Percentiles rank a stretch among this genome's conserved stretches.
These are phyloP conservation scores for Gymnoscopelus microlampas DNA, from an alignment of 2,797 vertebrate species.

Conservation along the genomic window DNA sequence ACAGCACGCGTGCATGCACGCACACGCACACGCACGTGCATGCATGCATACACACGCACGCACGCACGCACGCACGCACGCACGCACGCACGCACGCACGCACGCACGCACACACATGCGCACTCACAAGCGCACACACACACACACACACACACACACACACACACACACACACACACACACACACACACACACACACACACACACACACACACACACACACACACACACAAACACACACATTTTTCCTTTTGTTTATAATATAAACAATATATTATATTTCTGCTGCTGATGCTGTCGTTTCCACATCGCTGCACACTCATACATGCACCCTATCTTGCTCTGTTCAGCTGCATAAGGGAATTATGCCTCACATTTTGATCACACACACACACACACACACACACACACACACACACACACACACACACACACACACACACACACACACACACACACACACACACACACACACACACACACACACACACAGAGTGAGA, in stretches of 20 bases:
- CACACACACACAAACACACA: slow-evolving; percentile 1
- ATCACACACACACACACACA: slow-evolving; percentile 17
- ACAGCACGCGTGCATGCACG: background rate
- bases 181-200: background rate
- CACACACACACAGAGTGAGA: slow-evolving; percentile 23
- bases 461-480: slow-evolving; percentile 36
- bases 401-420: slow-evolving; percentile 1
- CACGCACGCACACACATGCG: slow-evolving; percentile 5
- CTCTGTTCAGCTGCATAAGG: slow-evolving; percentile 60
- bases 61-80: slow-evolving; percentile 12
- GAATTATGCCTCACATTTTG: slow-evolving; percentile 33
- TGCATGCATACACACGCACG: background rate
- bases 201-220: background rate
- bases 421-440: slow-evolving; percentile 1
- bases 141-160: slow-evolving; percentile 4
- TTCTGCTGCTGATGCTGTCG: slow-evolving; percentile 62
- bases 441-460: background rate
- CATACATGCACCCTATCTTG: slow-evolving; percentile 39
- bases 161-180: slow-evolving; percentile 8
- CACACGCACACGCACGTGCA: slow-evolving; percentile 3
- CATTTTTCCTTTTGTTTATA: slow-evolving; percentile 51
- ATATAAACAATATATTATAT: slow-evolving; percentile 27
- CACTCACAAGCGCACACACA: slow-evolving; percentile 12
- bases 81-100: slow-evolving; percentile 15
- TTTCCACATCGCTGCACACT: slow-evolving; percentile 66